Conservation (phyloP, 2,888 invertebrate species). For the Rhagophthalmus giganteus region DNA sequence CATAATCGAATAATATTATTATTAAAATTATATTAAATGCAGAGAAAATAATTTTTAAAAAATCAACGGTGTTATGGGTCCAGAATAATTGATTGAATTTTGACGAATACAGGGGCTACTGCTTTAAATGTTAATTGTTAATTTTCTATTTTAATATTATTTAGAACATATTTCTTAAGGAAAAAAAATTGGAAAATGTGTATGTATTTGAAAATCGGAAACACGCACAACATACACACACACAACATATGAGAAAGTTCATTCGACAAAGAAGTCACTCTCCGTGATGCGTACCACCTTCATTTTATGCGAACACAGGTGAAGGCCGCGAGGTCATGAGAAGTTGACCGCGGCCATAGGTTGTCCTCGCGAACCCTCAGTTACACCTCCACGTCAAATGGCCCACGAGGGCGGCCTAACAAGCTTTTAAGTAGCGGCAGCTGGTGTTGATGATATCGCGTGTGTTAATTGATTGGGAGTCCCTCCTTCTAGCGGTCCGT, state of each 20-base stretch:
- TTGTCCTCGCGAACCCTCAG: constrained; percentile 11
- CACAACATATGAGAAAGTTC: constrained; percentile 24
- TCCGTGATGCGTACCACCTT: constrained; percentile 25
- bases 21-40: too few relatives aligned
- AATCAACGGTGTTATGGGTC: too few relatives aligned
- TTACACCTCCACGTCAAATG: constrained; percentile 17
- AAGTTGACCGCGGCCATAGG: constrained; percentile 33
- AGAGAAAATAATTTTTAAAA: too few relatives aligned
- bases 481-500: constrained; percentile 6
- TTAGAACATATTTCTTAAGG: neutral
- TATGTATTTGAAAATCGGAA: constrained; percentile 8
- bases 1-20: too few relatives aligned
- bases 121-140: neutral
- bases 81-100: too few relatives aligned
- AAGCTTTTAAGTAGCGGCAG: constrained; percentile 16
- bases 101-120: too few relatives aligned
- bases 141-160: neutral
- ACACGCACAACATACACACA: too few relatives aligned
- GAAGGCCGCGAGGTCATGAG: constrained; percentile 39
- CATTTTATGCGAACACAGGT: constrained; percentile 29
- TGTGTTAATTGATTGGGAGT: constrained; percentile 25
- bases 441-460: constrained; percentile 24
- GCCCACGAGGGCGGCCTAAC: constrained; percentile 16
- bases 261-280: constrained; percentile 8
- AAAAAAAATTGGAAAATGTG: neutral